phyloP scores from a whole-genome alignment of 2,113 vertebrate genomes.

The Sylvilagus bachmani region DNA sequence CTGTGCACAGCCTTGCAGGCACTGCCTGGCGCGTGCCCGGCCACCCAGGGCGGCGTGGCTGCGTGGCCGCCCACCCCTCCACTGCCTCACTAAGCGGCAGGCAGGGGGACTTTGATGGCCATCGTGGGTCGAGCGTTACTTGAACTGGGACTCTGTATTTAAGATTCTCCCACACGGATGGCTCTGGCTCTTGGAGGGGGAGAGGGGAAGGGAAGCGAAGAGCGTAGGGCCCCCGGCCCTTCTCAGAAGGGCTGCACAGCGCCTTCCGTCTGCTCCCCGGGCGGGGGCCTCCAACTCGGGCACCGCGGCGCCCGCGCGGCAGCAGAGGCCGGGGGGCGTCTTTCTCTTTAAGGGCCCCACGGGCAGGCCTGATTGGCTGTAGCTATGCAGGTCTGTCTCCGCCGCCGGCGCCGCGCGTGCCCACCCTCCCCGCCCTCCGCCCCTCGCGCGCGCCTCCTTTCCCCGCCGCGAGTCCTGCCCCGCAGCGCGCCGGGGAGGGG shows the following conservation, averaged over 20 bases:
- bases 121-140: neutral
- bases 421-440: neutral
- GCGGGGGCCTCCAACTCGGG: neutral
- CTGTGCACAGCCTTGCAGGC: neutral
- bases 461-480: conserved; percentile 1
- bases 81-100: neutral
- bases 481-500: conserved; percentile 19
- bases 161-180: neutral
- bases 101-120: neutral
- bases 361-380: conserved; percentile 82
- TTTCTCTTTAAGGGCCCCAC: conserved; percentile 72
- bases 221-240: too few species aligned
- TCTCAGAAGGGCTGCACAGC: too few species aligned
- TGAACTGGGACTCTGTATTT: neutral
- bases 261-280: accelerated
- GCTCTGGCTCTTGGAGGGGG: neutral
- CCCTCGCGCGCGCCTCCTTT: neutral
- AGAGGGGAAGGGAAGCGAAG: too few species aligned
- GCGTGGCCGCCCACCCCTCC: neutral
- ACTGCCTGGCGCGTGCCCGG: neutral
- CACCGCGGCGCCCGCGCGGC: accelerated
- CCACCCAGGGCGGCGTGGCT: neutral
- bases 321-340: neutral
- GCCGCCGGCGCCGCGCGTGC: neutral
- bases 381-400: conserved; percentile 79